These are phyloP conservation scores for Etheostoma spectabile DNA, from an alignment of 2,113 vertebrate species.

Conservation along the genomic window DNA sequence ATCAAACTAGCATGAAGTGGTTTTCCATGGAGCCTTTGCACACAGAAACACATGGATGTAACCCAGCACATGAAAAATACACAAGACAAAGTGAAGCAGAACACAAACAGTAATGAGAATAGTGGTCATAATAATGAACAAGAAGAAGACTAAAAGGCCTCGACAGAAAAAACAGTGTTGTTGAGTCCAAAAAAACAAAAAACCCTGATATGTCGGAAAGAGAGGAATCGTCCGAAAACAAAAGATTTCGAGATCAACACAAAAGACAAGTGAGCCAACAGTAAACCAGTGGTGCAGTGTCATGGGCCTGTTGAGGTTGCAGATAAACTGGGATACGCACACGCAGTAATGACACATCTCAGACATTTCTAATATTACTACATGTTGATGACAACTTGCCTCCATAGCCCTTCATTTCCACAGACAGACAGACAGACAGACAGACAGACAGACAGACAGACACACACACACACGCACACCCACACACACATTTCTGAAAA, in stretches of 20 bases:
- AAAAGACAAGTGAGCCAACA: conserved; percentile 33
- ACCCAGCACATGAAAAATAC: conserved; percentile 6
- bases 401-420: conserved; percentile 64
- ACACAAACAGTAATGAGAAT: background rate
- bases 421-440: conserved; percentile 43
- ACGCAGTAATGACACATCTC: background rate
- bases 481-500: conserved; percentile 32
- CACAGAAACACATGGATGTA: background rate
- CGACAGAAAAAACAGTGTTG: conserved; percentile 6
- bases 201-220: conserved; percentile 53
- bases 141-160: conserved; percentile 14
- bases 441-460: conserved; percentile 36
- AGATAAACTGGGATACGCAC: conserved; percentile 51
- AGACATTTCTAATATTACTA: conserved; percentile 42
- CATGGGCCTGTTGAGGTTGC: conserved; percentile 63
- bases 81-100: background rate
- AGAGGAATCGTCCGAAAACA: conserved; percentile 40
- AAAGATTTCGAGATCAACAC: conserved; percentile 28
- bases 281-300: conserved; percentile 47
- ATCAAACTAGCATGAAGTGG: background rate
- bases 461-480: conserved; percentile 41
- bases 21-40: conserved; percentile 3
- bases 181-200: conserved; percentile 30
- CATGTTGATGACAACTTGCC: conserved; percentile 56
- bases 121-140: conserved; percentile 18